Evolutionary conservation across 2,888 invertebrate genomes (phyloP).

Genomic region (Andrena haemorrhoa): DNA sequence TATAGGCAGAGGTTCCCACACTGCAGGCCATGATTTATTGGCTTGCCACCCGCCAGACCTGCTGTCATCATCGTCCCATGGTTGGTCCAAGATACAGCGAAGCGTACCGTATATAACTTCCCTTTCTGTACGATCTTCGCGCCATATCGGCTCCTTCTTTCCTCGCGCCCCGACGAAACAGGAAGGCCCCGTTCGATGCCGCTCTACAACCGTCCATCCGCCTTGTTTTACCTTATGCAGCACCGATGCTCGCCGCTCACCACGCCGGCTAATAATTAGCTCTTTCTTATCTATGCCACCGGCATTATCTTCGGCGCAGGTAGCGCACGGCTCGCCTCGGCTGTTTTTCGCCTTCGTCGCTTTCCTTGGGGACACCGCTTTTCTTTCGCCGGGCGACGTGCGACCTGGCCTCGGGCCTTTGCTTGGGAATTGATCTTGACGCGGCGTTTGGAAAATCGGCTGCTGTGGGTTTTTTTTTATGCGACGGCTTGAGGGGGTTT

Average conservation of each 20-base stretch:
- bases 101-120: conserved; percentile 72
- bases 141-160: conserved; percentile 72
- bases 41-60: conserved; percentile 80
- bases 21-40: conserved; percentile 82
- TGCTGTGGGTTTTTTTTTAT: neutral
- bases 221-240: conserved; percentile 73
- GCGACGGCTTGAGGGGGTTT: neutral
- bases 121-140: conserved; percentile 72
- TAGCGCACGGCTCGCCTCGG: neutral
- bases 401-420: neutral
- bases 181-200: conserved; percentile 63
- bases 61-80: conserved; percentile 81
- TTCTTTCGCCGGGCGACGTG: neutral
- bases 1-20: conserved; percentile 78
- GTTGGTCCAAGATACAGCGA: conserved; percentile 72
- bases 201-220: conserved; percentile 60
- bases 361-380: neutral
- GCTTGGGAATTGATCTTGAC: neutral
- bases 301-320: conserved; percentile 27
- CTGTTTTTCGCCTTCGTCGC: neutral
- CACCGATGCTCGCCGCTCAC: conserved; percentile 39
- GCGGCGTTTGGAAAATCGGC: neutral
- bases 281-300: conserved; percentile 53
- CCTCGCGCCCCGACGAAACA: conserved; percentile 69
- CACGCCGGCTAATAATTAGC: conserved; percentile 59